phyloP scores from a whole-genome alignment of 2,888 invertebrate species.

The Hipparchia semele region DNA sequence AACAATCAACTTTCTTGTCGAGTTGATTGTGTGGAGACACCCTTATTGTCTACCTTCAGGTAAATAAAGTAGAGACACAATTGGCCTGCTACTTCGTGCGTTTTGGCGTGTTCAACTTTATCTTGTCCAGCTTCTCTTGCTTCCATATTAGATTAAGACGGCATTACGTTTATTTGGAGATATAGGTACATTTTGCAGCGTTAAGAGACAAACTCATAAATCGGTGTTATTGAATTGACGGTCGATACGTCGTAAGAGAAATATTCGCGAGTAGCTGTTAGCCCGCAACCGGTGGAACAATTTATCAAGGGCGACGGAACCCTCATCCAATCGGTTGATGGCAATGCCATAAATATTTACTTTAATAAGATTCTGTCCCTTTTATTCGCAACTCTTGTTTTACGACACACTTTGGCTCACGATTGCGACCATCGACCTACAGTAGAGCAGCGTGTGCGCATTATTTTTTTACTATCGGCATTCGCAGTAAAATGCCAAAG shows the following conservation, averaged over 20 bases:
- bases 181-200: not conserved
- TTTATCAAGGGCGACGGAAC: constrained; percentile 78
- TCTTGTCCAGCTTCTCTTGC: constrained; percentile 48
- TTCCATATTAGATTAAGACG: constrained; percentile 21
- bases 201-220: constrained; percentile 52
- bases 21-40: constrained; percentile 77
- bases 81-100: constrained; percentile 66
- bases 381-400: constrained; percentile 75
- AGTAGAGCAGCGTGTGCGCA: constrained; percentile 60
- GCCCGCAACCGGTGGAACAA: constrained; percentile 73
- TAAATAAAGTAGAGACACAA: constrained; percentile 74
- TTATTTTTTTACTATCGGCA: constrained; percentile 65
- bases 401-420: constrained; percentile 74
- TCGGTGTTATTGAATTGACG: constrained; percentile 68
- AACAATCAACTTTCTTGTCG: constrained; percentile 77
- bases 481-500: constrained; percentile 58
- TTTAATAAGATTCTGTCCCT: constrained; percentile 82
- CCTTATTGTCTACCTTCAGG: constrained; percentile 77
- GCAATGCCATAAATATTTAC: constrained; percentile 82
- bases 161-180: not conserved
- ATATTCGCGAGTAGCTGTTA: constrained; percentile 71
- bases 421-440: constrained; percentile 60
- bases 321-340: constrained; percentile 81
- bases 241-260: constrained; percentile 69
- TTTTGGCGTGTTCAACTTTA: constrained; percentile 68